Evolutionary conservation across 2,113 vertebrate genomes (phyloP), one percentile per base, ranked within the genome.

Genomic region (Corydoras maculifer): DNA sequence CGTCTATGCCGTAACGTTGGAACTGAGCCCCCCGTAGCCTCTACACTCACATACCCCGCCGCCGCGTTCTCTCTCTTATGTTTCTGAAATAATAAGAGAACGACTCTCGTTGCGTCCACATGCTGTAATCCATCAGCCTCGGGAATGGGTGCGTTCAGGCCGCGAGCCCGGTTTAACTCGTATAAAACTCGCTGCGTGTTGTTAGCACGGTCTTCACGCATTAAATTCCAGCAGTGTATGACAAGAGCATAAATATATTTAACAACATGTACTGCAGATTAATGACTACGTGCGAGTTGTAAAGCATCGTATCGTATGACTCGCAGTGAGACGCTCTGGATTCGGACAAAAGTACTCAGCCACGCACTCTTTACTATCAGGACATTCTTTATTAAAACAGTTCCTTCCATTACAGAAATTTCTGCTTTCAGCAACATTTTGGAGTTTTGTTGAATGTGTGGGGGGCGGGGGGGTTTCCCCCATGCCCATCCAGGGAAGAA

Each of bases 1-100:
- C 57, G 70, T 76, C 48, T 65, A 25, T 72, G n/a, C 75, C 69
- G 67, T 75, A 78, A 82, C 78, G 65, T 35, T 31, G 55, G 58
- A 72, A 32, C 75, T 70, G 77, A 50, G 64, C 65, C 30, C 43
- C 35, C 14, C 35, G 35, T 35, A 62, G 12, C 13, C 32, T 30
- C 25, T 30, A 65, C 59, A 59, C 59, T 69, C 29, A 9, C 35
- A 32, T 60, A 29, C 72, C 29, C 25, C 8, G 14, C 31, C 62
- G 50, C n/a, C 13, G 13, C 7, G 54, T 8, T 43, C 35, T 68
- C 58, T 61, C 15, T 60, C 8, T 32, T 13, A 14, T 7, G 4
- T 65, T 13, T 30, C 13, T 60, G 43, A 9, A 35, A 49, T 60
- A 49, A 73, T 73, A 72, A 65, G 57, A 61, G 48, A 72, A 63